phyloP scores from a whole-genome alignment of 2,888 invertebrate species.

The Pocota personata region DNA sequence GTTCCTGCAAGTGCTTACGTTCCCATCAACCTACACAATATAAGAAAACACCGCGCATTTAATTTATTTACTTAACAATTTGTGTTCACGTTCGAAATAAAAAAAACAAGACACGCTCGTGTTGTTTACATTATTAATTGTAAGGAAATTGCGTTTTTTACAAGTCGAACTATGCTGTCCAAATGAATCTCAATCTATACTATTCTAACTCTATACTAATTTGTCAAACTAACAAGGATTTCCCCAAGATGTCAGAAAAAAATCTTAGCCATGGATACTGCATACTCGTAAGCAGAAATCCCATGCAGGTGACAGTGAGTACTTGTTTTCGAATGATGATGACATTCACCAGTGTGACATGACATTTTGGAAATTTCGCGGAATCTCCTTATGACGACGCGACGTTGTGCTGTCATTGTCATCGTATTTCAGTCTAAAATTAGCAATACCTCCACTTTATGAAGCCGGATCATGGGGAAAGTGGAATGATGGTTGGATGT shows the following conservation, averaged over 20 bases:
- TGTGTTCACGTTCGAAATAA: not conserved
- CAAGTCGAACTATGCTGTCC: not conserved
- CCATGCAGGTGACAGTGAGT: not conserved
- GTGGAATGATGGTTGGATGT: not conserved
- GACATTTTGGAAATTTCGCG: not conserved
- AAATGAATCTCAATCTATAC: not conserved
- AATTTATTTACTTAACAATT: not conserved
- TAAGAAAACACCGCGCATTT: not conserved
- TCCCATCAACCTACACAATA: not conserved
- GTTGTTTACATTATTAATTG: not conserved
- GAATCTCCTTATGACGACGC: not conserved
- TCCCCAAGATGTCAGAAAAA: not conserved
- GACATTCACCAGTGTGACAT: not conserved
- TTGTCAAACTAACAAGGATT: not conserved
- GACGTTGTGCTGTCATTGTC: too few relatives aligned
- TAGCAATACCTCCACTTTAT: not conserved
- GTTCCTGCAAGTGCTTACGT: not conserved
- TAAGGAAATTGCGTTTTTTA: not conserved
- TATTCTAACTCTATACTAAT: not conserved
- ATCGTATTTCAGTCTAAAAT: too few relatives aligned
- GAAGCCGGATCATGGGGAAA: not conserved
- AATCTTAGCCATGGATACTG: too few relatives aligned
- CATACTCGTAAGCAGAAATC: not conserved
- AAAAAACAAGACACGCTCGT: not conserved
- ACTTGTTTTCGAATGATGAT: too few relatives aligned